Percentiles rank a stretch among this genome's conserved stretches.
Evolutionary conservation across 2,888 invertebrate genomes (phyloP).

Genomic region (Heliconius ethilla): DNA sequence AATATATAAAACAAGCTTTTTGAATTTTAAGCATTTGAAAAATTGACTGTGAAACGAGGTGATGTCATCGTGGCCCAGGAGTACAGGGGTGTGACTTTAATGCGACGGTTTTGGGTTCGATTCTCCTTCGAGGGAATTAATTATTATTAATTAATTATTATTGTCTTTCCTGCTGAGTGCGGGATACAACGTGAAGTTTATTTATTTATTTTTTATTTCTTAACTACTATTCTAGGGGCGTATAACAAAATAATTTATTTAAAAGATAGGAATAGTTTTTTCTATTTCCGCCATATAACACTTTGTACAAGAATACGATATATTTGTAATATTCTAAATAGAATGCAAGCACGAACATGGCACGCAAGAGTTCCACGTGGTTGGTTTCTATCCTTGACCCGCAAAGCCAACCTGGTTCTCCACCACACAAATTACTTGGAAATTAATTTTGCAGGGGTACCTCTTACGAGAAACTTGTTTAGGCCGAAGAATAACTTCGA

Average conservation of each 20-base stretch:
- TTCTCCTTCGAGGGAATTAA: neutral
- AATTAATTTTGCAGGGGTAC: conserved; percentile 29
- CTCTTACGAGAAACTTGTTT: neutral
- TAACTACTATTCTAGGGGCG: no score
- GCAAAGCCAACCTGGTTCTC: conserved; percentile 32
- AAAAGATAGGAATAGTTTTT: neutral
- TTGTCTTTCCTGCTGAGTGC: neutral
- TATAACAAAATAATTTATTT: no score
- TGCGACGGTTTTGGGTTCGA: neutral
- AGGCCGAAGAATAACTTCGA: no score
- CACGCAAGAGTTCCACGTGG: conserved; percentile 40
- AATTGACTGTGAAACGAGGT: no score
- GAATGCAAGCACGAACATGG: conserved; percentile 29
- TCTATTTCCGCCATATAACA: neutral
- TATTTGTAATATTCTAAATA: neutral
- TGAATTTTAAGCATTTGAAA: no score
- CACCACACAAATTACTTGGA: conserved; percentile 34
- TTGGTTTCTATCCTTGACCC: conserved; percentile 38
- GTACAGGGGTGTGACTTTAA: neutral
- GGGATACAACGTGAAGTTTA: no score
- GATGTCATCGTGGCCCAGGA: neutral
- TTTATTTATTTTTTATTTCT: no score
- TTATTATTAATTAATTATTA: neutral
- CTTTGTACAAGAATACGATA: neutral
- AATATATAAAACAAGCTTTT: no score